Conservation (phyloP, 2,113 vertebrate genomes). For the Pelodiscus sinensis region DNA sequence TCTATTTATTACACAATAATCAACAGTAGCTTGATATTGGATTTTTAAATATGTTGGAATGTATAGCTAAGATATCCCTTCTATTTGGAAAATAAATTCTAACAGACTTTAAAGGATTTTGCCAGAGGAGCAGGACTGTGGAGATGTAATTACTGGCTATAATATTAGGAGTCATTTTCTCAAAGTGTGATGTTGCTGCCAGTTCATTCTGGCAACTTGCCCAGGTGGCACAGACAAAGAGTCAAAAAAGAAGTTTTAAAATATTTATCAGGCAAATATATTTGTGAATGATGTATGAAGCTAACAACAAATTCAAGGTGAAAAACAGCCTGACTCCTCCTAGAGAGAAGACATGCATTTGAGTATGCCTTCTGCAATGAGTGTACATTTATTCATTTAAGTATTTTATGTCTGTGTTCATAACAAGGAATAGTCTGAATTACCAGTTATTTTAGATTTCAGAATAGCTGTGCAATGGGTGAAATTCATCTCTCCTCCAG, state of each 20-base stretch:
- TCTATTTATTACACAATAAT: background rate
- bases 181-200: conserved; percentile 7
- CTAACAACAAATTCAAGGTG: conserved; percentile 48
- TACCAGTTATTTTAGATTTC: background rate
- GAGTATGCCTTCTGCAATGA: background rate
- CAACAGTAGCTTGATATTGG: background rate
- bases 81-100: conserved; percentile 30
- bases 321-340: conserved; percentile 22
- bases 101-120: conserved; percentile 21
- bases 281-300: conserved; percentile 49
- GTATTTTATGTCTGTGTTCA: background rate
- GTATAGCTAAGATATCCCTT: background rate
- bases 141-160: conserved; percentile 4
- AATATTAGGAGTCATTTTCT: conserved; percentile 50
- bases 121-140: background rate
- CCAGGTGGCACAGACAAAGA: conserved; percentile 18
- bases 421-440: background rate
- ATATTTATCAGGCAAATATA: conserved; percentile 48
- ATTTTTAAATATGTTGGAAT: background rate
- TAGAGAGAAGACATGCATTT: background rate
- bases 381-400: background rate
- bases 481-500: background rate
- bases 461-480: background rate
- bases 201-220: conserved; percentile 27
- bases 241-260: conserved; percentile 45